These are phyloP conservation scores for Callipepla californica DNA, from an alignment of 2,113 vertebrate species.

Conservation along the genomic window DNA sequence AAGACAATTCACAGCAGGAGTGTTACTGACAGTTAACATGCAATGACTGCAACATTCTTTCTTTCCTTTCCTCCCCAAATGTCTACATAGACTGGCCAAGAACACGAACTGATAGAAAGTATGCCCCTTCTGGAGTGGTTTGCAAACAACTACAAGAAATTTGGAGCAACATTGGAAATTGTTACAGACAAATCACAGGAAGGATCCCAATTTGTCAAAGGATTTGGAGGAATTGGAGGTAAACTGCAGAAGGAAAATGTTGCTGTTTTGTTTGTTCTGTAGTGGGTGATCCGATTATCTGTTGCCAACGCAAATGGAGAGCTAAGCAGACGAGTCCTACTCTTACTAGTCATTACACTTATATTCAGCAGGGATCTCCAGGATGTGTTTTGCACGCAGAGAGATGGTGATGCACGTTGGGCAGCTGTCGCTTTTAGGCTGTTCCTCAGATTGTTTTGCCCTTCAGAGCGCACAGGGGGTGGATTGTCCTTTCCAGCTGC, in stretches of 20 bases:
- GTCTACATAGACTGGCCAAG: conserved; percentile 90
- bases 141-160: conserved; percentile 99
- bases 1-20: neutral
- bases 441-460: neutral
- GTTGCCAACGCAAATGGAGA: neutral
- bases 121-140: conserved; percentile 99
- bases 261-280: neutral
- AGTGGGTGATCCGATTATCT: neutral
- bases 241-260: conserved; percentile 47
- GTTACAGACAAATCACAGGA: conserved; percentile 99
- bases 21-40: neutral
- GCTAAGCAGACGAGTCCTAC: neutral
- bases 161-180: conserved; percentile 98
- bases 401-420: neutral
- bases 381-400: neutral
- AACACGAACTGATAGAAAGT: conserved; percentile 98
- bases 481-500: neutral
- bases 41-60: neutral
- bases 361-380: neutral
- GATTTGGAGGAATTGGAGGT: conserved; percentile 99
- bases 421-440: neutral
- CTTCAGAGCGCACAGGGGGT: neutral
- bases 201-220: conserved; percentile 99
- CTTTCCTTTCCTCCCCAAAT: neutral
- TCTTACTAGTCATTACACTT: fast-evolving